Conservation (phyloP, 2,113 vertebrate species). For the Corapipo altera region DNA sequence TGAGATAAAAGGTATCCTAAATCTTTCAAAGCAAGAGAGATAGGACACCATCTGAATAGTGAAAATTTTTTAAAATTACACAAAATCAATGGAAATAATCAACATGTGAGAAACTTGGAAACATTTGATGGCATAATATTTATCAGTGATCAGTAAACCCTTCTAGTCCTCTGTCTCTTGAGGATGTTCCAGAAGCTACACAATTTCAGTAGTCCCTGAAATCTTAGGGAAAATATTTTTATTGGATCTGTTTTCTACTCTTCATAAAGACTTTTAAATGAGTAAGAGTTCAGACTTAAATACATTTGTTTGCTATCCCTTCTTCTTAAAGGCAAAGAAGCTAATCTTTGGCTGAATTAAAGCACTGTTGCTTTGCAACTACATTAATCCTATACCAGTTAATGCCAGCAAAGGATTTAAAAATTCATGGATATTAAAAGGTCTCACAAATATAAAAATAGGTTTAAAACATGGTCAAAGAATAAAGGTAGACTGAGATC, state of each 20-base stretch:
- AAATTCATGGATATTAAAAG: neutral
- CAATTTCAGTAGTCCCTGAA: neutral
- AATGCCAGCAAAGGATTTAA: neutral
- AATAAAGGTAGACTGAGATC: neutral
- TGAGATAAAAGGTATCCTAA: neutral
- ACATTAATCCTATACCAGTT: neutral
- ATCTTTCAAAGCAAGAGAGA: neutral
- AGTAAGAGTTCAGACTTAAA: neutral
- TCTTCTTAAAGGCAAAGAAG: neutral
- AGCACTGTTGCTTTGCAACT: neutral
- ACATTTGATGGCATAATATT: neutral
- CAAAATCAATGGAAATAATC: neutral
- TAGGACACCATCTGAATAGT: neutral
- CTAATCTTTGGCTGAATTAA: neutral
- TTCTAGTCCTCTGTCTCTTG: neutral
- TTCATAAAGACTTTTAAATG: neutral
- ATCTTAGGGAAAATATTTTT: constrained; percentile 7
- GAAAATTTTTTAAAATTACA: neutral
- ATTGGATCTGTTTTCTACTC: neutral
- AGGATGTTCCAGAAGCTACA: constrained; percentile 6
- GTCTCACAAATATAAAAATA: neutral
- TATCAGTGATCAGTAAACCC: neutral
- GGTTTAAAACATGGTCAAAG: neutral
- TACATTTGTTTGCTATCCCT: neutral
- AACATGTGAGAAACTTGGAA: neutral